A percentile compares a stretch with the other conserved stretches of the same genome.
phyloP scores from a whole-genome alignment of 64 coral and sea anemone genomes.

The Stichodactyla mertensii region DNA sequence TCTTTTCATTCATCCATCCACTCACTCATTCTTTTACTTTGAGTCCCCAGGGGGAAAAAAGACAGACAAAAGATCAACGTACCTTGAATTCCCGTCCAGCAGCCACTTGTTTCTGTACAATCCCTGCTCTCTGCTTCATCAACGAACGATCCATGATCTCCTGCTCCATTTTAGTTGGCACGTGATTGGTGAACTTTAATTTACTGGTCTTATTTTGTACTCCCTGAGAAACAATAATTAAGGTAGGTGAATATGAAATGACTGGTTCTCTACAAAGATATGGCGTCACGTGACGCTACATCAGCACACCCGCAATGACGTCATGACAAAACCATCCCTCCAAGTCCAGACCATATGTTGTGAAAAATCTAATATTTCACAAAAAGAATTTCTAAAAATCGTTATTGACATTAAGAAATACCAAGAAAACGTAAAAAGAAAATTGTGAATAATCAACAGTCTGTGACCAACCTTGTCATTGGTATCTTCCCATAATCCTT shows the following conservation, averaged over 20 bases:
- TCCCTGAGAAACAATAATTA: slow-evolving; percentile 20
- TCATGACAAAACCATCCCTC: no score
- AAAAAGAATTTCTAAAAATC: no score
- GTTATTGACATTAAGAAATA: no score
- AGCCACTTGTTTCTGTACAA: slow-evolving; percentile 96
- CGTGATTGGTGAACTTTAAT: slow-evolving; percentile 64
- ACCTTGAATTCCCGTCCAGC: slow-evolving; percentile 98
- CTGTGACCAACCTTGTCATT: slow-evolving; percentile 48
- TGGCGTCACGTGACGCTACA: no score
- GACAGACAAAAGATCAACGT: neutral
- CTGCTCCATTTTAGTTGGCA: slow-evolving; percentile 92
- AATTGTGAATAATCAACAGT: neutral
- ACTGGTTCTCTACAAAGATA: no score
- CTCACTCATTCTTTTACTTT: no score
- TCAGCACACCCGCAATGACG: no score
- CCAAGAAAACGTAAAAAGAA: neutral
- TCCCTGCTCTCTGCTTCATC: slow-evolving; percentile 85
- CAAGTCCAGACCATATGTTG: no score
- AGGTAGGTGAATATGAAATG: no score
- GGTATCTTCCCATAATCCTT: slow-evolving; percentile 90
- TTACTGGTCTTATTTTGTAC: slow-evolving; percentile 49
- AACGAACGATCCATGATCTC: slow-evolving; percentile 96
- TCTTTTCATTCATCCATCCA: no score
- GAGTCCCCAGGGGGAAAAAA: neutral
- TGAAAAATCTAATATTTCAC: no score